Base-by-base conservation (phyloP, 2,113 vertebrate species). In the Pelecanoides urinatrix region DNA sequence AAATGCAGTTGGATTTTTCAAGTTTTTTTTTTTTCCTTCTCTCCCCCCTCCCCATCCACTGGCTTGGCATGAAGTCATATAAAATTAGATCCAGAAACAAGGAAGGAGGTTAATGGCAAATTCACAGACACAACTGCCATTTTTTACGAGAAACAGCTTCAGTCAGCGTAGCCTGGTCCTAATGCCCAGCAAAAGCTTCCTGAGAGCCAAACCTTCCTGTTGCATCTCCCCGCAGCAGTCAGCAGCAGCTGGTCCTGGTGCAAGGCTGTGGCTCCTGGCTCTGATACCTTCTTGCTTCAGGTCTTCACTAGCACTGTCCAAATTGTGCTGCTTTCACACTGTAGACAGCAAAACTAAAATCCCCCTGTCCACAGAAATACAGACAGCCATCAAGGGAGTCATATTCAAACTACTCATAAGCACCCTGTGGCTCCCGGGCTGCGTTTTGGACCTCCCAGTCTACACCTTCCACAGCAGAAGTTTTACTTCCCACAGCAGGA, bases 51-150 rank as follows among this genome's bases (percentile, higher is more conserved):
- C 29, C 40, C 29, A 62, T 61, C 36, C 52, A 49, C 30, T 75
- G 44, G 65, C 50, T 93, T 62, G 53, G 65, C 78, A 81, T 49
- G 44, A 95, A 84, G 44, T 93, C 67, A 78, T 50, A 84, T 2
- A 55, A 97, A 97, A 97, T 79, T 75, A 90, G 45, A 92, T 90
- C 73, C 95, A 97, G 96, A 95, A 96, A 95, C 44, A 44, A 9
- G 27, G 34, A 77, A 85, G 49, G 82, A 94, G 20, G 29, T 76
- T 88, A 95, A 89, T 29, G 65, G 72, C 65, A 94, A 95, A 87
- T 61, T 86, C 77, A 75, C 52, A 94, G 93, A 96, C 78, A 87
- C 50, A 76, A 83, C 63, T 88, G 38, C 44, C 27, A 19, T 34
- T 78, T 70, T 81, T 78, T 27, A 58, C 2, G 3, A 81, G 49